A percentile compares a stretch with the other conserved stretches of the same genome.
phyloP scores from a whole-genome alignment of 2,113 vertebrate genomes.

The Neopipo cinnamomea region DNA sequence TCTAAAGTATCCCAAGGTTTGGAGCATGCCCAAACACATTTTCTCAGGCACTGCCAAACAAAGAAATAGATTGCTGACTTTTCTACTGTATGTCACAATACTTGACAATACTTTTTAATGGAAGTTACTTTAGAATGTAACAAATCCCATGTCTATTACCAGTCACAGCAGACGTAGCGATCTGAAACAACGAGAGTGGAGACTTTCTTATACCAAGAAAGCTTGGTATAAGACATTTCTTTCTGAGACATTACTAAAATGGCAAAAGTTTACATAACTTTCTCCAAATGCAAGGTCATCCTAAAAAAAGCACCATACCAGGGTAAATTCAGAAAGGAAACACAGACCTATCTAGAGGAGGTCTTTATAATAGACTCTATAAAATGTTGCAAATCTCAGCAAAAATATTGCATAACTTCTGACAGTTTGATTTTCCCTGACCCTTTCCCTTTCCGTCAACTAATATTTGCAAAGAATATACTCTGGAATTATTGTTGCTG shows the following conservation, averaged over 20 bases:
- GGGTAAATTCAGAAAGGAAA: neutral
- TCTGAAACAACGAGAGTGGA: neutral
- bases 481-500: neutral
- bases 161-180: neutral
- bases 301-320: neutral
- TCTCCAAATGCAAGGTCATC: neutral
- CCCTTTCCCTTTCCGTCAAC: neutral
- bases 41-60: neutral
- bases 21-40: neutral
- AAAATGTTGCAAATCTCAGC: neutral
- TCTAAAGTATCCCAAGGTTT: neutral
- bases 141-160: fast-evolving
- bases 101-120: neutral
- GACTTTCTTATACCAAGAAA: neutral
- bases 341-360: neutral
- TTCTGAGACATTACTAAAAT: neutral
- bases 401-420: neutral
- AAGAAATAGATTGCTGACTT: neutral
- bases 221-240: neutral
- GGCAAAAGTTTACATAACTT: neutral
- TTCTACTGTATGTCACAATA: neutral
- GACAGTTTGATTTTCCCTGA: neutral
- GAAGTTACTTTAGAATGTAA: neutral
- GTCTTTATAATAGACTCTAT: neutral
- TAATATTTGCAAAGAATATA: neutral